phyloP scores from a whole-genome alignment of 2,113 vertebrate genomes.

The Hippotragus niger region DNA sequence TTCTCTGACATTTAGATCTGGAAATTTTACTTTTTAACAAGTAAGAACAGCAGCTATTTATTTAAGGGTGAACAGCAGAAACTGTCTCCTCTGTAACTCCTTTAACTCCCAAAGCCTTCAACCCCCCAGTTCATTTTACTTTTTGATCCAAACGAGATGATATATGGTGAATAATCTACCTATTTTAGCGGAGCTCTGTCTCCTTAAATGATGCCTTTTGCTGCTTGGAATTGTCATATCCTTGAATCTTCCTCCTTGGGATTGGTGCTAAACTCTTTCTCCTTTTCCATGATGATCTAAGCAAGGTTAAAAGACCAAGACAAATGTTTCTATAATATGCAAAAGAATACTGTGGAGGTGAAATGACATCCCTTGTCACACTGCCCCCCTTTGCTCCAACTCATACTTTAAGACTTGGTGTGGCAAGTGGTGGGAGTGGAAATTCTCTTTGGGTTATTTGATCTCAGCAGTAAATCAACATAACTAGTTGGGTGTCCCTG shows the following conservation, averaged over 20 bases:
- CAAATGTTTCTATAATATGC: neutral
- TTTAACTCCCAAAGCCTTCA: slow-evolving; percentile 30
- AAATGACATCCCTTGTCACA: slow-evolving; percentile 12
- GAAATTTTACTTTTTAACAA: slow-evolving; percentile 62
- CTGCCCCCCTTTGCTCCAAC: neutral
- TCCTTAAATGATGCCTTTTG: slow-evolving; percentile 40
- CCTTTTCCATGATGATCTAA: neutral
- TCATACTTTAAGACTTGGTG: slow-evolving; percentile 43
- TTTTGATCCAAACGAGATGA: slow-evolving; percentile 41
- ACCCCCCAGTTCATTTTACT: slow-evolving; percentile 8
- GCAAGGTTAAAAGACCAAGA: slow-evolving; percentile 20
- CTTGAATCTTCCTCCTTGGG: slow-evolving; percentile 8
- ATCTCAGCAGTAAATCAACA: slow-evolving; percentile 46
- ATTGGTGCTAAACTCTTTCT: neutral
- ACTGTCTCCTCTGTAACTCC: slow-evolving; percentile 58
- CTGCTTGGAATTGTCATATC: neutral
- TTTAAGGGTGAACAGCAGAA: slow-evolving; percentile 66
- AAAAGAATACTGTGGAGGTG: slow-evolving; percentile 11
- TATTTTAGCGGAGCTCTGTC: slow-evolving; percentile 27
- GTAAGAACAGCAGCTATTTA: slow-evolving; percentile 66
- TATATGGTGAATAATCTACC: neutral
- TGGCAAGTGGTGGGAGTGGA: neutral
- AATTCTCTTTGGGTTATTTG: slow-evolving; percentile 57
- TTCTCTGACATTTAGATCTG: slow-evolving; percentile 59
- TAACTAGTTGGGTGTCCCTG: neutral